Conservation (phyloP, 2,113 vertebrate species). For the Chlorocebus sabaeus region DNA sequence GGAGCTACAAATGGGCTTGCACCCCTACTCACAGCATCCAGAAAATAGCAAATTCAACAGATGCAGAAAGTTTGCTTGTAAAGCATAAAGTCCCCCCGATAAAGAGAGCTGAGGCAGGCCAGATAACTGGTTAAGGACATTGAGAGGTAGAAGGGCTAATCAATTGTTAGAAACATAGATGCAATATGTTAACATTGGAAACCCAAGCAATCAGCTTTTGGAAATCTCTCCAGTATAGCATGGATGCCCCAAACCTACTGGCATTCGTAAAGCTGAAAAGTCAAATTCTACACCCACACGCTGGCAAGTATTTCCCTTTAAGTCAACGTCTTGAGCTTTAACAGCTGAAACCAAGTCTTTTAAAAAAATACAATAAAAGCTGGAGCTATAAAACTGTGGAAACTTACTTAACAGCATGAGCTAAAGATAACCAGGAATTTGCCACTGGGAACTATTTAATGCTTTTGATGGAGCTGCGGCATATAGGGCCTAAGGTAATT, state of each 20-base stretch:
- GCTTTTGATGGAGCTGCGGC: slow-evolving; percentile 64
- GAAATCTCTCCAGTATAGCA: neutral
- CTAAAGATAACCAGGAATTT: slow-evolving; percentile 77
- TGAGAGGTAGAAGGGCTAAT: neutral
- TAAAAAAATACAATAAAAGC: slow-evolving; percentile 73
- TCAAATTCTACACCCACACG: slow-evolving; percentile 6
- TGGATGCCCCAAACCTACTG: neutral
- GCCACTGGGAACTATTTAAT: slow-evolving; percentile 75
- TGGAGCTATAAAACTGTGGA: slow-evolving; percentile 70
- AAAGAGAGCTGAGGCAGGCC: neutral
- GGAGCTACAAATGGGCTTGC: neutral
- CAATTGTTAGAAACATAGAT: neutral
- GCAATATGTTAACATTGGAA: neutral
- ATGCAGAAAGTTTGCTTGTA: neutral
- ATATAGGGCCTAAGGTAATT: slow-evolving; percentile 69
- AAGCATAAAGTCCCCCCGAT: neutral
- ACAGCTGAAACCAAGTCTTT: slow-evolving; percentile 70
- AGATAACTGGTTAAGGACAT: neutral
- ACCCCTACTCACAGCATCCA: neutral
- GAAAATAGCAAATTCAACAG: neutral
- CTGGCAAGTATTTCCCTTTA: slow-evolving; percentile 59
- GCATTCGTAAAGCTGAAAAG: slow-evolving; percentile 19
- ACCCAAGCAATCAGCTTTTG: neutral
- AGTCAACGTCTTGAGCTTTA: slow-evolving; percentile 57
- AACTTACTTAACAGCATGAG: slow-evolving; percentile 75